Conservation (phyloP, 2,797 vertebrate genomes). For the Astyanax mexicanus region DNA sequence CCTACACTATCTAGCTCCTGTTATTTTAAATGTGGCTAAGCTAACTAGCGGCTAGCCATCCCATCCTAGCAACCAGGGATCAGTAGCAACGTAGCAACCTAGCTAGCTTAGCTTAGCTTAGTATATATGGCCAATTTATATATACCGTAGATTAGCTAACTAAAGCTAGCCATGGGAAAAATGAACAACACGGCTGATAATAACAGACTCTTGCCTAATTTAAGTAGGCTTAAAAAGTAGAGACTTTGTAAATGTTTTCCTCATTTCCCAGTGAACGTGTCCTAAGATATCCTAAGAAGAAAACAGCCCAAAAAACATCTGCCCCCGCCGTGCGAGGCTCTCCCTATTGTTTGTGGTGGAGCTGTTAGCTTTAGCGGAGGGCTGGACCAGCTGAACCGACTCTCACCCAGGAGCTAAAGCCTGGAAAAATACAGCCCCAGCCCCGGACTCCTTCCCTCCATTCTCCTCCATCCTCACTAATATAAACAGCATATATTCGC, state of each 20-base stretch:
- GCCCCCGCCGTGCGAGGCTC: background rate
- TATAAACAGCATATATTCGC: background rate
- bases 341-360: conserved; percentile 41
- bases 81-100: background rate
- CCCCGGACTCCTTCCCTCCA: too few relatives aligned
- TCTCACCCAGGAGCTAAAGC: background rate
- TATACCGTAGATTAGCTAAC: too few relatives aligned
- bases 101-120: background rate
- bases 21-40: too few relatives aligned
- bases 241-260: background rate
- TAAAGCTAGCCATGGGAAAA: too few relatives aligned
- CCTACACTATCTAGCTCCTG: too few relatives aligned
- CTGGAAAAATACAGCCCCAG: too few relatives aligned
- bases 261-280: background rate
- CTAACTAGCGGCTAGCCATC: too few relatives aligned
- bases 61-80: background rate
- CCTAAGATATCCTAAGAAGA: background rate
- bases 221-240: background rate
- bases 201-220: background rate
- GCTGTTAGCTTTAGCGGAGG: conserved; percentile 41
- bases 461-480: background rate
- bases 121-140: conserved; percentile 3
- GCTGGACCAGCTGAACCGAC: conserved; percentile 4
- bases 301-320: background rate
- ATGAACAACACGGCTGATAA: background rate